These are phyloP conservation scores for Chaenogobius annularis DNA, from an alignment of 2,113 vertebrate species.

Conservation along the genomic window DNA sequence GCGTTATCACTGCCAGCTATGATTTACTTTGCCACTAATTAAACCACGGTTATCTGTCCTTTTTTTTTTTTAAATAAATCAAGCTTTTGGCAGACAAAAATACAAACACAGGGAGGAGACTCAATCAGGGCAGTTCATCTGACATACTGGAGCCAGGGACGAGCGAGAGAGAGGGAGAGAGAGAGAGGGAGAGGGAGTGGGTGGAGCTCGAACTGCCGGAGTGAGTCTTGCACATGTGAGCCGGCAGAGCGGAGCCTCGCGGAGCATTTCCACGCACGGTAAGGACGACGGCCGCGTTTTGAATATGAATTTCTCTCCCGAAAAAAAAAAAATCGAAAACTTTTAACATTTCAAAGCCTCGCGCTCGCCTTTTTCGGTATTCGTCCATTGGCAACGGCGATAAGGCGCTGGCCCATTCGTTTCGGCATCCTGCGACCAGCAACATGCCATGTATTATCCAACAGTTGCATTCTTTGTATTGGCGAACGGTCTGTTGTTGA, in stretches of 20 bases:
- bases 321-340: too few species aligned
- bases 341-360: too few species aligned
- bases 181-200: not conserved
- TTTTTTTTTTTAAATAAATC: conserved; percentile 33
- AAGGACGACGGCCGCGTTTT: conserved; percentile 30
- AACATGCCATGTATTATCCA: not conserved
- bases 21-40: conserved; percentile 35
- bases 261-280: conserved; percentile 37
- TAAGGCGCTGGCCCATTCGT: not conserved
- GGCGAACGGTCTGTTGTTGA: too few species aligned
- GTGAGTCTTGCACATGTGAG: conserved; percentile 34
- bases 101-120: conserved; percentile 23
- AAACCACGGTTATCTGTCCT: conserved; percentile 23
- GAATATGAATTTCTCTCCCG: not conserved
- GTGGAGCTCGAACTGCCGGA: conserved; percentile 26
- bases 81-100: conserved; percentile 17
- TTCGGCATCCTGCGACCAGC: not conserved
- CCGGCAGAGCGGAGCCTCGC: not conserved
- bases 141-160: not conserved
- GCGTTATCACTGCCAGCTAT: conserved; percentile 23
- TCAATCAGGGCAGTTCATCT: conserved; percentile 25
- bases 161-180: not conserved
- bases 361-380: too few species aligned
- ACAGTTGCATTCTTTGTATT: not conserved
- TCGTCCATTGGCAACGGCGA: too few species aligned